These are phyloP conservation scores for Dinothrombium tinctorium DNA, from an alignment of 1,140 invertebrate genomes.

Conservation along the genomic window DNA sequence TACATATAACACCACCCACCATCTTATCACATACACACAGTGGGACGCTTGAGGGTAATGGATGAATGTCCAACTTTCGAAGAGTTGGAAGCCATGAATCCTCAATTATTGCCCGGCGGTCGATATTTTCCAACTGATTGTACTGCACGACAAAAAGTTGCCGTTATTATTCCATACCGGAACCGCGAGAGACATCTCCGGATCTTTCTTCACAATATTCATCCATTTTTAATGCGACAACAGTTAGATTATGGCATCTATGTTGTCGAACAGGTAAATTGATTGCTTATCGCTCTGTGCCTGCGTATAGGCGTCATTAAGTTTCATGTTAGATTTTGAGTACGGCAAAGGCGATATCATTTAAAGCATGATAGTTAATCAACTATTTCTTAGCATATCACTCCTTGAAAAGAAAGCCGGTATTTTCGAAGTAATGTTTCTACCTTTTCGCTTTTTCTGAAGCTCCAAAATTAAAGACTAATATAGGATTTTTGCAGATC, in stretches of 20 bases:
- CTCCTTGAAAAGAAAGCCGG: too few species aligned
- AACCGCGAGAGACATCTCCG: conserved; percentile 28
- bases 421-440: too few species aligned
- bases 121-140: conserved; percentile 16
- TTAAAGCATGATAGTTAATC: background rate
- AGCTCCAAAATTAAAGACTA: too few species aligned
- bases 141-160: conserved; percentile 18
- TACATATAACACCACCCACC: too few species aligned
- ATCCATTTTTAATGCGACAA: conserved; percentile 30
- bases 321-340: background rate
- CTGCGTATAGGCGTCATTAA: too few species aligned
- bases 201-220: conserved; percentile 26
- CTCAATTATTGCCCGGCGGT: conserved; percentile 14
- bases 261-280: conserved; percentile 28
- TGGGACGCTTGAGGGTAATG: conserved; percentile 13
- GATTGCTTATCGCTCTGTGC: background rate
- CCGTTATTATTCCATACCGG: conserved; percentile 29
- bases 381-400: too few species aligned
- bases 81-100: conserved; percentile 11
- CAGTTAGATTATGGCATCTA: conserved; percentile 31
- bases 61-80: conserved; percentile 11
- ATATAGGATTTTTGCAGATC: conserved; percentile 12
- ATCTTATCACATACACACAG: too few species aligned
- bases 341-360: background rate
- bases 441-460: too few species aligned